Evolutionary conservation across 2,797 vertebrate genomes (phyloP).

Genomic region (Numenius phaeopus): DNA sequence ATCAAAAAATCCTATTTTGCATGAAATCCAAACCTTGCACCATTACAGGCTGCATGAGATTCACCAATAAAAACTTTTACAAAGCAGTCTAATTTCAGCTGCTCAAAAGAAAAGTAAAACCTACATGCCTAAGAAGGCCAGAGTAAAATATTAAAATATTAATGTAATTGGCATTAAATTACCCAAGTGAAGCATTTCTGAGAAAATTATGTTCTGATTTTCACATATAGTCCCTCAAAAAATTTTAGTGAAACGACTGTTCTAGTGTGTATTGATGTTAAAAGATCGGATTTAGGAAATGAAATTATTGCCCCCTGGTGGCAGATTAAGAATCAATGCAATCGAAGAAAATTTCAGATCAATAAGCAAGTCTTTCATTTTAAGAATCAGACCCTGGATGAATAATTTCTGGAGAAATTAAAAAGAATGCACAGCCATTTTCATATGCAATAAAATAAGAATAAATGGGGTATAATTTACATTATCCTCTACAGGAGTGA

Average conservation of each 20-base stretch:
- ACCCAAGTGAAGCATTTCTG: background rate
- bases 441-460: background rate
- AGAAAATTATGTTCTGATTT: background rate
- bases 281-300: background rate
- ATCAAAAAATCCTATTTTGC: background rate
- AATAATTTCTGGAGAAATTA: background rate
- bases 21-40: background rate
- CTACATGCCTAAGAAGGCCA: background rate
- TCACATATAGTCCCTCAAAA: background rate
- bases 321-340: background rate
- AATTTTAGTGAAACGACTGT: background rate
- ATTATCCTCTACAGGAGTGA: background rate
- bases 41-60: background rate
- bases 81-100: background rate
- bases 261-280: background rate
- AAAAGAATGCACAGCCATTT: background rate
- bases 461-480: background rate
- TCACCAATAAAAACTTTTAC: background rate
- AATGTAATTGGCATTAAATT: background rate
- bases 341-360: background rate
- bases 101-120: background rate
- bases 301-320: slow-evolving; percentile 63
- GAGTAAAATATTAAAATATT: background rate
- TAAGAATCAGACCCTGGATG: background rate
- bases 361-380: background rate